Conservation (phyloP, 2,888 invertebrate genomes). For the Meta bourneti region DNA sequence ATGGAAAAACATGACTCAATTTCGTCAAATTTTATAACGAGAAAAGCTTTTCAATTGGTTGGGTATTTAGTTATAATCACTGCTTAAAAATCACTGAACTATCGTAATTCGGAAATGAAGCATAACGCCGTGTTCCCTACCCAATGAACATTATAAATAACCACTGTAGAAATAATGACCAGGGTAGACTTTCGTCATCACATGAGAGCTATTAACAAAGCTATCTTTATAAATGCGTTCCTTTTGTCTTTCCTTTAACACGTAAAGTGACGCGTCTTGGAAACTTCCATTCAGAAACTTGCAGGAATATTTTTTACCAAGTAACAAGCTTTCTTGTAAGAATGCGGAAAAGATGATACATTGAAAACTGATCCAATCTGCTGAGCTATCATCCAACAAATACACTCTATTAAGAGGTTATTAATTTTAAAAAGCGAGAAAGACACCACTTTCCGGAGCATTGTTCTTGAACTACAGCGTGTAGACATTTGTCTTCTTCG, state of each 20-base stretch:
- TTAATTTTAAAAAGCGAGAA: slow-evolving; percentile 31
- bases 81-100: background rate
- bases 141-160: background rate
- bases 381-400: slow-evolving; percentile 42
- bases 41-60: too few species aligned
- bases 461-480: background rate
- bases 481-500: background rate
- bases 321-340: background rate
- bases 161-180: background rate
- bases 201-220: slow-evolving; percentile 4
- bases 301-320: background rate
- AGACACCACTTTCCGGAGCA: background rate
- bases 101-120: background rate
- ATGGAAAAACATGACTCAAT: too few species aligned
- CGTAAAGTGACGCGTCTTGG: slow-evolving; percentile 9
- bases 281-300: background rate
- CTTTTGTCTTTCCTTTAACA: slow-evolving; percentile 42
- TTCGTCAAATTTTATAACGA: too few species aligned
- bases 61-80: too few species aligned
- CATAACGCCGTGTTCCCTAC: background rate
- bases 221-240: slow-evolving; percentile 47
- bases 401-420: slow-evolving; percentile 45
- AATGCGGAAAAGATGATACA: slow-evolving; percentile 11
- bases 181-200: background rate
- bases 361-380: slow-evolving; percentile 58